These are phyloP conservation scores for Zoanthus solanderi DNA, from an alignment of 92 coral and sea anemone species.

Conservation along the genomic window DNA sequence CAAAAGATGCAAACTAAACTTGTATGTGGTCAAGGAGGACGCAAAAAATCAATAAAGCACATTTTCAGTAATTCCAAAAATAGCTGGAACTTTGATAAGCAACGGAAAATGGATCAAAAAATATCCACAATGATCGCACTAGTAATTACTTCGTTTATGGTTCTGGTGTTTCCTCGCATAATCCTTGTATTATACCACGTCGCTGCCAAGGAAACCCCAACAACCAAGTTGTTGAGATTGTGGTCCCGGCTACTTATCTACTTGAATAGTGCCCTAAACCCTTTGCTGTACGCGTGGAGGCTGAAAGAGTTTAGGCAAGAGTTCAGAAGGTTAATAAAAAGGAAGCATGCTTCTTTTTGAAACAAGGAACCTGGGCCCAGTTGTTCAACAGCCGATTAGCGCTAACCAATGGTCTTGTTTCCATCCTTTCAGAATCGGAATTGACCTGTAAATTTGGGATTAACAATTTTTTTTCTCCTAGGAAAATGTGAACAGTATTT, in stretches of 20 bases:
- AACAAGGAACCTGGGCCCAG: too few species aligned
- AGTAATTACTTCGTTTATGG: constrained; percentile 59
- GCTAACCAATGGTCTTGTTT: too few species aligned
- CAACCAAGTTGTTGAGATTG: constrained; percentile 49
- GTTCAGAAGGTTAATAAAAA: constrained; percentile 1
- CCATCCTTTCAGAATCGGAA: too few species aligned
- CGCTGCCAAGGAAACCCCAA: constrained; percentile 48
- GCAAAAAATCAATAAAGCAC: neutral
- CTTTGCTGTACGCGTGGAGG: constrained; percentile 71
- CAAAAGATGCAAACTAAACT: neutral
- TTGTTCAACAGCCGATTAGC: too few species aligned
- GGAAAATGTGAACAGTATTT: too few species aligned
- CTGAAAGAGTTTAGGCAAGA: constrained; percentile 64
- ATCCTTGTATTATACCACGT: constrained; percentile 64
- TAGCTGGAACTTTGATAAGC: neutral
- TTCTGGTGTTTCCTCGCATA: constrained; percentile 66
- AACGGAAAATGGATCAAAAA: constrained; percentile 40
- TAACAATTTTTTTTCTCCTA: too few species aligned
- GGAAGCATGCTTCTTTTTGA: neutral
- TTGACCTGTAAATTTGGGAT: too few species aligned
- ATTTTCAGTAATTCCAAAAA: constrained; percentile 4
- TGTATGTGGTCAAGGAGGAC: neutral
- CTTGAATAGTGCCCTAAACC: constrained; percentile 59
- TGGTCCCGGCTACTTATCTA: constrained; percentile 64
- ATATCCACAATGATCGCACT: constrained; percentile 65